These are phyloP conservation scores for Lepus townsendii DNA, from an alignment of 2,797 vertebrate genomes.

Conservation along the genomic window DNA sequence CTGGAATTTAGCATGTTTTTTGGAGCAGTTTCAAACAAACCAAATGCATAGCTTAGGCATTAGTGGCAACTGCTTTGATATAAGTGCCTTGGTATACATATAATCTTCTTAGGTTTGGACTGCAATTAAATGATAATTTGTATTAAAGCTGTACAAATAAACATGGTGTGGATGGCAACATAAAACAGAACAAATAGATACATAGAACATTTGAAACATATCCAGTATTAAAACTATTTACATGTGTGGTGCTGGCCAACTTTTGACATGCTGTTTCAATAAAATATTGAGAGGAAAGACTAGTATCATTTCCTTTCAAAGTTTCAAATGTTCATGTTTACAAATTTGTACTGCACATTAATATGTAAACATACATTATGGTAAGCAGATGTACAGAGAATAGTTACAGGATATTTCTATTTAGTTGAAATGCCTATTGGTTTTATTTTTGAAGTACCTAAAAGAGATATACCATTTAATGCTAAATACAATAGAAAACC, in stretches of 20 bases:
- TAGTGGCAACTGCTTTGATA: conserved; percentile 64
- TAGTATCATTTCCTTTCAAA: conserved; percentile 82
- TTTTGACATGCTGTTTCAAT: conserved; percentile 89
- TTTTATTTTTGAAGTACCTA: conserved; percentile 73
- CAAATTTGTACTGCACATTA: conserved; percentile 90
- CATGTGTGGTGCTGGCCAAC: conserved; percentile 77
- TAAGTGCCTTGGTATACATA: conserved; percentile 74
- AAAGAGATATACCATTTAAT: conserved; percentile 24
- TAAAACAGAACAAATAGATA: conserved; percentile 86
- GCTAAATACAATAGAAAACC: conserved; percentile 48
- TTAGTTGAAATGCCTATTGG: conserved; percentile 5
- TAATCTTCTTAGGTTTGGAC: conserved; percentile 83
- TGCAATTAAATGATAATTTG: conserved; percentile 89
- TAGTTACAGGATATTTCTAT: conserved; percentile 70
- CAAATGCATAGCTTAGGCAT: conserved; percentile 59
- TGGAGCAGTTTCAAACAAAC: conserved; percentile 75
- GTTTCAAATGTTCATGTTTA: conserved; percentile 89
- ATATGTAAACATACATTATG: conserved; percentile 87
- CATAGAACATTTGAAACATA: conserved; percentile 84
- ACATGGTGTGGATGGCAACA: conserved; percentile 82
- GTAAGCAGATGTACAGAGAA: conserved; percentile 84
- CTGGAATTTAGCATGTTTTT: conserved; percentile 72
- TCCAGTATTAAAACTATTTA: conserved; percentile 82
- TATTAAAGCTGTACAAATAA: conserved; percentile 88
- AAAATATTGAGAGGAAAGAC: conserved; percentile 83